Conservation (phyloP, 2,113 vertebrate species). For the Vulpes vulpes region DNA sequence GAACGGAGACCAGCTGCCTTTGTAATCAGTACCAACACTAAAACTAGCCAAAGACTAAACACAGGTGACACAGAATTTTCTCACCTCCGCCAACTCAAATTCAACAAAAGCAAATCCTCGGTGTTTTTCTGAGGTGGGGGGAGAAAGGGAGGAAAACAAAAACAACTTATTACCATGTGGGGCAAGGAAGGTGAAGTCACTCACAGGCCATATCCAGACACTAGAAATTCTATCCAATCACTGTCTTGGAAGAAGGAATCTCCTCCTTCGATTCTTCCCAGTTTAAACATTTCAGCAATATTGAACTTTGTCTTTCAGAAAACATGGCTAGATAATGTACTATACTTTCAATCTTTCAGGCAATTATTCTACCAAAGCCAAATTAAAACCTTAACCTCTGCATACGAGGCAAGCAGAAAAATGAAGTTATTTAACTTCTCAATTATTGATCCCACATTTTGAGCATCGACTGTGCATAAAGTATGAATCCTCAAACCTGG, state of each 20-base stretch:
- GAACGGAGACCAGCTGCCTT: neutral
- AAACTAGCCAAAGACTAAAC: conserved; percentile 42
- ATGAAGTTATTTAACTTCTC: conserved; percentile 42
- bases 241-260: neutral
- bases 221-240: conserved; percentile 19
- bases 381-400: conserved; percentile 56
- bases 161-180: neutral
- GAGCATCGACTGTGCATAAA: neutral
- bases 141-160: neutral
- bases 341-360: conserved; percentile 56
- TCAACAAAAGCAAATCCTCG: conserved; percentile 98
- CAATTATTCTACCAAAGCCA: conserved; percentile 21
- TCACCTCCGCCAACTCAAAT: conserved; percentile 97
- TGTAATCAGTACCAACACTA: neutral
- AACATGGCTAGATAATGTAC: conserved; percentile 13
- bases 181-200: neutral
- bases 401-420: conserved; percentile 1
- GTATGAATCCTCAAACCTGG: conserved; percentile 13
- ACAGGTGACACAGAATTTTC: conserved; percentile 27
- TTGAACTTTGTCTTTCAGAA: neutral
- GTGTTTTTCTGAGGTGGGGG: conserved; percentile 93
- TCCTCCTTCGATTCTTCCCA: neutral
- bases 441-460: neutral
- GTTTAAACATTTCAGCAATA: conserved; percentile 33
- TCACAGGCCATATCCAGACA: neutral